These are phyloP conservation scores for Drosophila cognata DNA, from an alignment of 2,888 invertebrate genomes.

Conservation along the genomic window DNA sequence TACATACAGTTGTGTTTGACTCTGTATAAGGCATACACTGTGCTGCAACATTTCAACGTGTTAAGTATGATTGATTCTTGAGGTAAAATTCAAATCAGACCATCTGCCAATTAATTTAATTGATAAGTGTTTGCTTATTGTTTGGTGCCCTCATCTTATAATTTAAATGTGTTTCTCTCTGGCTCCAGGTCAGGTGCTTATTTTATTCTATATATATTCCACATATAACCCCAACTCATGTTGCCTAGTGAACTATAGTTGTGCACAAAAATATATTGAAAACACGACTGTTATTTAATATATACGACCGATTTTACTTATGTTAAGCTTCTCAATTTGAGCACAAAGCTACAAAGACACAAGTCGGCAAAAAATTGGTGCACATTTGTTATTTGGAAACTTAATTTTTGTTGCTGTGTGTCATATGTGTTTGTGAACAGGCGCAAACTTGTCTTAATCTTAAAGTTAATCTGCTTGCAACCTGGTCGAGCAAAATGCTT, in stretches of 20 bases:
- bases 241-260: neutral
- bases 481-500: constrained; percentile 29
- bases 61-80: neutral
- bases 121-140: neutral
- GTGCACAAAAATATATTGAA: neutral
- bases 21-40: constrained; percentile 25
- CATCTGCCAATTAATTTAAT: neutral
- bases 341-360: too few species aligned
- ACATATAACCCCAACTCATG: neutral
- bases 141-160: neutral
- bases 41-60: neutral
- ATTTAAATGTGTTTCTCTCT: neutral
- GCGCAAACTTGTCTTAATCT: constrained; percentile 22
- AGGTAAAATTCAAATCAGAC: neutral
- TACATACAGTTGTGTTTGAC: constrained; percentile 42
- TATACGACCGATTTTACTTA: neutral
- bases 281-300: neutral
- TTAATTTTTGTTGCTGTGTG: neutral
- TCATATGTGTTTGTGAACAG: constrained; percentile 4
- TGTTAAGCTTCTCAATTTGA: neutral
- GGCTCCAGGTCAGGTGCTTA: neutral
- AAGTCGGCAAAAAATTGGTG: too few species aligned
- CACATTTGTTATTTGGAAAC: neutral
- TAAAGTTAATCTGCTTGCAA: constrained; percentile 33
- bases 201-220: neutral